Evolutionary conservation across 2,113 vertebrate genomes (phyloP).

Genomic region (Hemiscyllium ocellatum): DNA sequence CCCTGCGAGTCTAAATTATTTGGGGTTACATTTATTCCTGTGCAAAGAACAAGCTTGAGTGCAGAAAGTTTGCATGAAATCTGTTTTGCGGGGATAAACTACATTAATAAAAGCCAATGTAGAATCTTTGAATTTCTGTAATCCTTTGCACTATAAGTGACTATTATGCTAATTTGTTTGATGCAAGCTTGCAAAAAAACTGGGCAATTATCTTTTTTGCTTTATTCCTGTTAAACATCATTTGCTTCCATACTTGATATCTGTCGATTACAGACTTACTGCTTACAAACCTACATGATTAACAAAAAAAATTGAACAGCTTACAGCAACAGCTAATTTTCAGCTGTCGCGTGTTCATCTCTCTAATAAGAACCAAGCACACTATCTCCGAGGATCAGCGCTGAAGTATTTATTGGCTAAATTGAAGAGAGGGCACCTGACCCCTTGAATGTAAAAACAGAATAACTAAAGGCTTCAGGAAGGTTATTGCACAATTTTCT

Average conservation of each 20-base stretch:
- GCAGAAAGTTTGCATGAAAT: not conserved
- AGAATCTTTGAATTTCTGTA: not conserved
- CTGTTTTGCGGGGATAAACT: not conserved
- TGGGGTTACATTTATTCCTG: not conserved
- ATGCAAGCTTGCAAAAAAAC: not conserved
- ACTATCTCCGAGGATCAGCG: not conserved
- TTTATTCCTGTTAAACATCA: not conserved
- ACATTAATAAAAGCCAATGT: not conserved
- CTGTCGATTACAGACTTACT: not conserved
- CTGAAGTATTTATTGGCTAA: slow-evolving; percentile 22
- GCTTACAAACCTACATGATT: slow-evolving; percentile 1
- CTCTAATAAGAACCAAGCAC: not conserved
- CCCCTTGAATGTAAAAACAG: not conserved
- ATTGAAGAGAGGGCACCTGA: slow-evolving; percentile 18
- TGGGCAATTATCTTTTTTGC: not conserved
- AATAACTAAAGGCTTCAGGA: not conserved
- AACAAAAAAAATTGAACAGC: not conserved
- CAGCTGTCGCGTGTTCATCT: not conserved
- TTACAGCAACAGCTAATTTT: not conserved
- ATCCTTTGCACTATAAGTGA: not conserved
- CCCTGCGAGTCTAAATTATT: not conserved
- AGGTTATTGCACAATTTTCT: slow-evolving; percentile 20
- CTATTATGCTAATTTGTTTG: not conserved
- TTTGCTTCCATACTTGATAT: not conserved
- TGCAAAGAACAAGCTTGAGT: not conserved